Conservation (phyloP, 2,113 vertebrate genomes). For the Brachionichthys hirsutus region DNA sequence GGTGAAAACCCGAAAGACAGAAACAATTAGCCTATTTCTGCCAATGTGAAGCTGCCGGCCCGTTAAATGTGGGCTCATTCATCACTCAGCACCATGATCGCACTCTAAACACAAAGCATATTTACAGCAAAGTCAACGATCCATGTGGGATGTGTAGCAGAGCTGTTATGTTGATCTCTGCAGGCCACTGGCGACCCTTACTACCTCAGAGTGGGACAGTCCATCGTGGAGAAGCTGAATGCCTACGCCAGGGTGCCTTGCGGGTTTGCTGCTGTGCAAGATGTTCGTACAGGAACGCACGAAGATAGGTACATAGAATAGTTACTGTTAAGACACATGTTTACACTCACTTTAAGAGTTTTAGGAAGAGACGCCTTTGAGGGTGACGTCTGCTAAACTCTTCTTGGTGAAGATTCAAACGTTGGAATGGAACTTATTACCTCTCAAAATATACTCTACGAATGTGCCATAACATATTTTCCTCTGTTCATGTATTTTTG, state of each 20-base stretch:
- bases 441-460: background rate
- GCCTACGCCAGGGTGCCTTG: conserved; percentile 96
- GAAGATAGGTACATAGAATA: conserved; percentile 87
- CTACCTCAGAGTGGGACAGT: conserved; percentile 96
- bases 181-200: conserved; percentile 97
- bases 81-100: background rate
- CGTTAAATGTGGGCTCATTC: background rate
- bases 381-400: no score
- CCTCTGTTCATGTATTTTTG: background rate
- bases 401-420: no score
- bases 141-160: background rate
- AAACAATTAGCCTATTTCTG: no score
- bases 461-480: background rate
- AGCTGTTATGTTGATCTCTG: conserved; percentile 2
- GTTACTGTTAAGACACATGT: no score
- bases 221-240: conserved; percentile 98
- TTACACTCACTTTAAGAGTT: no score
- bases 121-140: background rate
- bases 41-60: background rate
- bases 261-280: conserved; percentile 97
- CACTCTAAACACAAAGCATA: no score
- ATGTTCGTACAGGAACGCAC: conserved; percentile 95
- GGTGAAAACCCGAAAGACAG: conserved; percentile 61
- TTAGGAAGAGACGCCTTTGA: no score
- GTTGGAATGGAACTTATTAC: no score